A percentile compares a stretch with the other conserved stretches of the same genome.
Evolutionary conservation across 2,797 vertebrate species (phyloP).

Genomic region (Rhinogobio ventralis): DNA sequence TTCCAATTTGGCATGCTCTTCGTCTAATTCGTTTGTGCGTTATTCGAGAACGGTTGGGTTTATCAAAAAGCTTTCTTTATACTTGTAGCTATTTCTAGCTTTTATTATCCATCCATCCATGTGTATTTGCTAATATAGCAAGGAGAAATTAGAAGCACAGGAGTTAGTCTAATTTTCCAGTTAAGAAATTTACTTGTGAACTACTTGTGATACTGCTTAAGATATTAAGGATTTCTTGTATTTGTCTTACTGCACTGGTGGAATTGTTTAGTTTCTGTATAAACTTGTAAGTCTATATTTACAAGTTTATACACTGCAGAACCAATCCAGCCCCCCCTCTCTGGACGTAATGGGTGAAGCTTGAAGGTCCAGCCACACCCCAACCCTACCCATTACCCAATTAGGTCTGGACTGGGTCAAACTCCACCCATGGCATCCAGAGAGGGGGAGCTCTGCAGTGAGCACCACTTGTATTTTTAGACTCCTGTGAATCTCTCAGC

Average conservation of each 20-base stretch:
- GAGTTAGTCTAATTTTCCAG: background rate
- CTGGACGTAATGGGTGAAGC: background rate
- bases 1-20: too few species aligned
- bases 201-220: background rate
- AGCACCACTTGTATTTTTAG: conserved; percentile 18
- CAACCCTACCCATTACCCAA: background rate
- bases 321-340: background rate
- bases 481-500: conserved; percentile 28
- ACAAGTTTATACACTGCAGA: background rate
- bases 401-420: background rate
- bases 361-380: background rate
- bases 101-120: background rate
- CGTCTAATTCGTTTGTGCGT: too few species aligned
- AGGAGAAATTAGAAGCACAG: background rate
- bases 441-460: background rate
- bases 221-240: background rate
- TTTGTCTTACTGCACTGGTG: background rate
- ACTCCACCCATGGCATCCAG: background rate
- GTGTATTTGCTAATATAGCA: background rate
- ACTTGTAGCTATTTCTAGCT: too few species aligned
- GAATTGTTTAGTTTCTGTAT: background rate
- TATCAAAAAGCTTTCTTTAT: too few species aligned
- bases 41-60: too few species aligned
- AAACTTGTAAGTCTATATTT: too few species aligned
- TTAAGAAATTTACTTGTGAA: background rate